Percentiles rank a stretch among this genome's conserved stretches.
Conservation (phyloP, 2,113 vertebrate genomes). For the Paedocypris sp. region DNA sequence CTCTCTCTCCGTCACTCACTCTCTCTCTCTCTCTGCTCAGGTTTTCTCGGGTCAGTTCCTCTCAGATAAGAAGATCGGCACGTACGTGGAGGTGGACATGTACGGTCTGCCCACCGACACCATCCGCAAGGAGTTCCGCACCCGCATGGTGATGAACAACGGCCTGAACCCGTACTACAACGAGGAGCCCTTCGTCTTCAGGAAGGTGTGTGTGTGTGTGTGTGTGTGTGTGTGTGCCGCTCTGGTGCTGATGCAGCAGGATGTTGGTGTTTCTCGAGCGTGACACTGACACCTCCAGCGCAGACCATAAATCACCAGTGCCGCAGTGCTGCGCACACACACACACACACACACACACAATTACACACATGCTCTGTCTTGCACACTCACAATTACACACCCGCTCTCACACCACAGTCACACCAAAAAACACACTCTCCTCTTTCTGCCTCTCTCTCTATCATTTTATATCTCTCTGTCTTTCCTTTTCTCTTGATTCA, state of each 20-base stretch:
- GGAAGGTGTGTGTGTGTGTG: slow-evolving; percentile 68
- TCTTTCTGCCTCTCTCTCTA: neutral
- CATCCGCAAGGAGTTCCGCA: slow-evolving; percentile 94
- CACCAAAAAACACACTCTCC: slow-evolving; percentile 2
- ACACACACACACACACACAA: slow-evolving; percentile 2
- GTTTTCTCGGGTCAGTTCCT: slow-evolving; percentile 96
- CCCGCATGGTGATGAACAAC: slow-evolving; percentile 99
- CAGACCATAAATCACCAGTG: slow-evolving; percentile 63
- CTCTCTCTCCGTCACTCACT: neutral
- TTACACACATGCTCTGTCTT: neutral
- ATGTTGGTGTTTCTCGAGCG: slow-evolving; percentile 57
- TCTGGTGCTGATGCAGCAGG: slow-evolving; percentile 60
- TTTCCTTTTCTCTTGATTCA: no score
- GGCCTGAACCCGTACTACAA: slow-evolving; percentile 96
- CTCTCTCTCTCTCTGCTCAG: slow-evolving; percentile 48
- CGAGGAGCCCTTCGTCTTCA: slow-evolving; percentile 93
- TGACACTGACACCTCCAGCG: slow-evolving; percentile 60
- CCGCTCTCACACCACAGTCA: neutral
- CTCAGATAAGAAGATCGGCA: slow-evolving; percentile 96
- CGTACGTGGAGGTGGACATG: slow-evolving; percentile 97
- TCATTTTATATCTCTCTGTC: no score
- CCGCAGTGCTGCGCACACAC: slow-evolving; percentile 52
- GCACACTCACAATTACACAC: neutral
- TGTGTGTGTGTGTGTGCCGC: neutral
- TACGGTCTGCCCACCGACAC: slow-evolving; percentile 94